phyloP scores from a whole-genome alignment of 2,797 vertebrate species.

The Sebastes aleutianus region DNA sequence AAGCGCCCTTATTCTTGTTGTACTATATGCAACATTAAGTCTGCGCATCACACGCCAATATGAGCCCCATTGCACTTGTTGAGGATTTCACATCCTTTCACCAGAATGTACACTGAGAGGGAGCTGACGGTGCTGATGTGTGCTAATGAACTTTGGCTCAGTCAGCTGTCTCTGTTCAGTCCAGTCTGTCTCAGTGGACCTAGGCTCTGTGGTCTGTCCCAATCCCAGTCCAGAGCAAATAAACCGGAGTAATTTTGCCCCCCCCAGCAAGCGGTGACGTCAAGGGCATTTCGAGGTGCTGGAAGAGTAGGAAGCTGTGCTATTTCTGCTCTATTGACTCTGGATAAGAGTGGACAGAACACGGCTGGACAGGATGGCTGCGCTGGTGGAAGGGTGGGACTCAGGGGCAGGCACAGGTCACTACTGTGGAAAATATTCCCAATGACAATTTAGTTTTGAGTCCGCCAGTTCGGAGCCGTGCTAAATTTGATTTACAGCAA shows the following conservation, averaged over 20 bases:
- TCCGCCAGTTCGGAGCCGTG: conserved; percentile 38
- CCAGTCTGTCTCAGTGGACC: conserved; percentile 24
- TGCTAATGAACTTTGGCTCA: conserved; percentile 5
- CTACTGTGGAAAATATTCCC: conserved; percentile 45
- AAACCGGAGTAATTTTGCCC: conserved; percentile 30
- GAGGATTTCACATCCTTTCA: neutral
- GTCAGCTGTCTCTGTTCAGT: conserved; percentile 14
- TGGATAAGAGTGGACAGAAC: conserved; percentile 36
- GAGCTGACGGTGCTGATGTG: neutral
- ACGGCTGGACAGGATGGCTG: conserved; percentile 37
- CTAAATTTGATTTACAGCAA: conserved; percentile 32
- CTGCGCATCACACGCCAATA: neutral
- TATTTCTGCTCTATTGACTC: conserved; percentile 67
- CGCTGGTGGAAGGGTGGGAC: conserved; percentile 22
- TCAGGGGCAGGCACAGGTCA: conserved; percentile 16
- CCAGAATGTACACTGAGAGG: neutral
- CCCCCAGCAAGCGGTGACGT: conserved; percentile 31
- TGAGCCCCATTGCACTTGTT: neutral
- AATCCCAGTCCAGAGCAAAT: conserved; percentile 43
- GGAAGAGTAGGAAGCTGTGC: conserved; percentile 55
- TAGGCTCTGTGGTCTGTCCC: conserved; percentile 1
- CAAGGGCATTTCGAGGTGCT: conserved; percentile 42
- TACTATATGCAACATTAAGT: neutral
- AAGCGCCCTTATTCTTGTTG: neutral
- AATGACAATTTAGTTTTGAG: conserved; percentile 22